These are phyloP conservation scores for Apotomis betuletana DNA, from an alignment of 2,888 invertebrate genomes.

Conservation along the genomic window DNA sequence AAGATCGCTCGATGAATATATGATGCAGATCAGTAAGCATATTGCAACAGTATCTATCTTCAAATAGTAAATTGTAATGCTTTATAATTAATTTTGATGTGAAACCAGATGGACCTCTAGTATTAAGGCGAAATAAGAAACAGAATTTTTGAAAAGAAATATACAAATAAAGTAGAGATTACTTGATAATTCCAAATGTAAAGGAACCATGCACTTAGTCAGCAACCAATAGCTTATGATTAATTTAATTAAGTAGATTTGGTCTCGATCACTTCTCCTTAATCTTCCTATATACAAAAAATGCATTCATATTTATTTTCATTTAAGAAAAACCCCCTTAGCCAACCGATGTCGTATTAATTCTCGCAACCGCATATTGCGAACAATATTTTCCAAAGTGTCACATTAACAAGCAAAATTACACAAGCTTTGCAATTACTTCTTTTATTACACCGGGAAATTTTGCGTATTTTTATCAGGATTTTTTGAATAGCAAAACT, in stretches of 20 bases:
- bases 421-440: slow-evolving; percentile 71
- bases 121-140: too few relatives aligned
- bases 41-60: neutral
- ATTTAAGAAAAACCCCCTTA: slow-evolving; percentile 1
- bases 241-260: too few relatives aligned
- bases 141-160: too few relatives aligned
- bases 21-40: neutral
- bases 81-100: too few relatives aligned
- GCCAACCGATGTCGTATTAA: slow-evolving; percentile 33
- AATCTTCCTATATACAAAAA: too few relatives aligned
- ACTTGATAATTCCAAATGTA: too few relatives aligned
- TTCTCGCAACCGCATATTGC: slow-evolving; percentile 53
- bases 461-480: slow-evolving; percentile 70
- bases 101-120: too few relatives aligned
- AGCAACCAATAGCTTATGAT: too few relatives aligned
- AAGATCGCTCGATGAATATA: neutral
- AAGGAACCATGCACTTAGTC: too few relatives aligned
- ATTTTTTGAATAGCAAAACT: slow-evolving; percentile 63
- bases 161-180: too few relatives aligned
- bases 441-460: slow-evolving; percentile 65
- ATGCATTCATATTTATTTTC: neutral
- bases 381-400: slow-evolving; percentile 58
- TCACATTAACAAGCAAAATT: slow-evolving; percentile 68
- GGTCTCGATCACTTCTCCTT: too few relatives aligned
- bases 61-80: neutral